Base-by-base conservation (phyloP, 2,797 vertebrate genomes). In the Neoniphon sammara region DNA sequence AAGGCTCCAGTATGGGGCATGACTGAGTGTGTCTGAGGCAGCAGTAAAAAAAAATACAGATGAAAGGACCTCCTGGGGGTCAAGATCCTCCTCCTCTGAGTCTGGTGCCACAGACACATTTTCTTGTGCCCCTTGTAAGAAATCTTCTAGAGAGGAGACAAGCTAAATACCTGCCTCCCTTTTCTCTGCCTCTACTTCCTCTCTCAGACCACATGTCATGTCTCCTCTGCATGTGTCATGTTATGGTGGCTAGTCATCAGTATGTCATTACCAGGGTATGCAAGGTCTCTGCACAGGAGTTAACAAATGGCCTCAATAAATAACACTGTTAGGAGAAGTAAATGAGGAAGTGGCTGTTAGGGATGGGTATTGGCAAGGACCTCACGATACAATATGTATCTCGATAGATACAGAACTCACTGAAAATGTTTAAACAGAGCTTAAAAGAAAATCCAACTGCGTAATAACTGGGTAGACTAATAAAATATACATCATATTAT, bases 11-110 rank as follows among this genome's bases (percentile, higher is more conserved):
- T 66, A 36, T 23, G 58, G 58, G 53, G 69, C 59, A 49, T 82
- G 81, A 63, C 74, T 59, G 75, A 74, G 66, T 80, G 77, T 4
- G 68, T 75, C 75, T 80, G 64, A 78, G 85, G 84, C 55, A 49
- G 78, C 74, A 73, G 74, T 80, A 85, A 88, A 88, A 73, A 66
- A 46, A 50, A 75, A 34, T 34, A 60, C 68, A 76, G 36, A 82
- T 87, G 83, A 85, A 77, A 80, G 81, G 78, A 84, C 75, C 78
- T 77, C 74, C 72, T 62, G 54, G 75, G 76, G 81, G 71, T 66
- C 12, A 2, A 6, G 56, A 66, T 60, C 10, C 2, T 84, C 54
- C 74, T 76, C 49, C 72, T 71, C 58, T 25, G 7, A 47, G 67
- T 65, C 85, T 86, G 85, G 75, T 44, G 47, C 77, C 83, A 78